Conservation (phyloP, 2,797 vertebrate species). For the Pseudochirops corinnae region DNA sequence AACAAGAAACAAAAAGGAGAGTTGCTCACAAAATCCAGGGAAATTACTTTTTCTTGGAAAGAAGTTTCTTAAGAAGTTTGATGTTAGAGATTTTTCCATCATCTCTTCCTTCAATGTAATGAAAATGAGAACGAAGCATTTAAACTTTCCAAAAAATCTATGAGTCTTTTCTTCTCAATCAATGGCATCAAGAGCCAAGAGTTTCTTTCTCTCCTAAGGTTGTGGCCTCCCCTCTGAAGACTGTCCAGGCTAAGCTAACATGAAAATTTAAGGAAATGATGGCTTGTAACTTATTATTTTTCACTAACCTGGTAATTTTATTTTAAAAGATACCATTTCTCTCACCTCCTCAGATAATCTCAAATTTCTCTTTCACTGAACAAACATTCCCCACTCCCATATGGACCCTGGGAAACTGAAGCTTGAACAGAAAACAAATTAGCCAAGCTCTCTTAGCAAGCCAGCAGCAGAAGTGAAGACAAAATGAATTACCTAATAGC, state of each 20-base stretch:
- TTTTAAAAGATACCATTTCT: not conserved
- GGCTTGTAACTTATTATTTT: conserved; percentile 9
- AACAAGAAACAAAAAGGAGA: not conserved
- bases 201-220: not conserved
- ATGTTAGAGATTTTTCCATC: not conserved
- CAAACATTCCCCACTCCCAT: not conserved
- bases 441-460: not conserved
- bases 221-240: not conserved
- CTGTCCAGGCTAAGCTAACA: not conserved
- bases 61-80: not conserved
- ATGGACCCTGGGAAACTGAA: conserved; percentile 7
- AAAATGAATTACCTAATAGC: not conserved
- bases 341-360: not conserved
- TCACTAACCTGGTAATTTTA: not conserved
- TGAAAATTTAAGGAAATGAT: not conserved
- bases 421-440: not conserved
- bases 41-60: not conserved
- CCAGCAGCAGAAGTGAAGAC: not conserved
- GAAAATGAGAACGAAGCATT: no score
- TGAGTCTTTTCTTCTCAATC: not conserved
- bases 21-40: not conserved
- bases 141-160: not conserved
- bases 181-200: not conserved
- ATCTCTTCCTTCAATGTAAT: not conserved
- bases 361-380: conserved; percentile 13